Percentiles rank a stretch among this genome's conserved stretches.
Conservation (phyloP, 2,113 vertebrate genomes). For the Kryptolebias marmoratus region DNA sequence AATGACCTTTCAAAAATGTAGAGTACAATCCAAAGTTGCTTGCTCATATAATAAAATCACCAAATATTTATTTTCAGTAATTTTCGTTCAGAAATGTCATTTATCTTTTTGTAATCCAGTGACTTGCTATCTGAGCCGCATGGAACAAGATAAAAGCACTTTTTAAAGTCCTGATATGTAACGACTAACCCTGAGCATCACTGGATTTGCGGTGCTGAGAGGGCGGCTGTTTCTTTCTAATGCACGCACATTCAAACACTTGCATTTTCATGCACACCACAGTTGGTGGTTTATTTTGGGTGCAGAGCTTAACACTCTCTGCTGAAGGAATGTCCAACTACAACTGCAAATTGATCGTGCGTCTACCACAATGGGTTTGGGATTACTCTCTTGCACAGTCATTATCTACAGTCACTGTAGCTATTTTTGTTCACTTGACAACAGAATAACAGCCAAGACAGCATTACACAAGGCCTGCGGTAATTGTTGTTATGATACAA, state of each 20-base stretch:
- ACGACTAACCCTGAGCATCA: conserved; percentile 24
- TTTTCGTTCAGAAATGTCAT: neutral
- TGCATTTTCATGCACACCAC: conserved; percentile 40
- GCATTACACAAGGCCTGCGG: neutral
- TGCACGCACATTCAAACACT: conserved; percentile 21
- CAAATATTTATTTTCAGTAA: neutral
- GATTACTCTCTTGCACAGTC: conserved; percentile 27
- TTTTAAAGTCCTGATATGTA: conserved; percentile 35
- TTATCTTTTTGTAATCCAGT: conserved; percentile 7
- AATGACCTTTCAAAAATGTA: too few relatives aligned
- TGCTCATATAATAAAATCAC: too few relatives aligned
- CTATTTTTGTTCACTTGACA: conserved; percentile 20
- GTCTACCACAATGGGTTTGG: conserved; percentile 39
- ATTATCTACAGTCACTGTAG: conserved; percentile 19
- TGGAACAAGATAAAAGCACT: conserved; percentile 47
- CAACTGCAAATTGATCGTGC: conserved; percentile 68
- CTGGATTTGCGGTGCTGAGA: conserved; percentile 56
- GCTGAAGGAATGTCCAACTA: conserved; percentile 48
- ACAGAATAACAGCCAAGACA: conserved; percentile 4
- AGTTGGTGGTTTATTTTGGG: conserved; percentile 74
- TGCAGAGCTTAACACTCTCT: conserved; percentile 51
- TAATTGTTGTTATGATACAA: too few relatives aligned
- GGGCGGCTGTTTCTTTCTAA: conserved; percentile 27
- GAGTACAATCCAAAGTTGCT: too few relatives aligned
- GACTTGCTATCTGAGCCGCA: conserved; percentile 11